Evolutionary conservation across 2,113 vertebrate genomes (phyloP).

Genomic region (Caranx melampygus): DNA sequence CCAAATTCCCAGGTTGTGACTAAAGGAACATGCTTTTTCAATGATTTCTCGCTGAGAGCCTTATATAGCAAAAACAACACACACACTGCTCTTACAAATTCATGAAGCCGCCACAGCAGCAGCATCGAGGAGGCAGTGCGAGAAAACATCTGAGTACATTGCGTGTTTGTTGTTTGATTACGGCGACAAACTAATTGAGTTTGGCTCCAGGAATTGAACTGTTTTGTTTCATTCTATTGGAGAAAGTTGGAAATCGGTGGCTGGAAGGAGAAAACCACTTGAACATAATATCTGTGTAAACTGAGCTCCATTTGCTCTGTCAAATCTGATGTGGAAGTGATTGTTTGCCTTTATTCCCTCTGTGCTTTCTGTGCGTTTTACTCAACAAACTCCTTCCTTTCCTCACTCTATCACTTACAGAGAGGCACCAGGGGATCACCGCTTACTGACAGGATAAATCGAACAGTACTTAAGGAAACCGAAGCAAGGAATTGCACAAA

Average conservation of each 20-base stretch:
- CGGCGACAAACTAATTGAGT: slow-evolving; percentile 11
- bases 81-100: slow-evolving; percentile 17
- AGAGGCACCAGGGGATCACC: slow-evolving; percentile 31
- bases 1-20: slow-evolving; percentile 66
- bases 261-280: slow-evolving; percentile 39
- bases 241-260: slow-evolving; percentile 14
- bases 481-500: slow-evolving; percentile 26
- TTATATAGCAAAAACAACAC: slow-evolving; percentile 65
- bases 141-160: neutral
- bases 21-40: slow-evolving; percentile 50
- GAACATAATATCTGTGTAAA: slow-evolving; percentile 26
- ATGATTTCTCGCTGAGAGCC: slow-evolving; percentile 37
- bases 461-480: slow-evolving; percentile 33
- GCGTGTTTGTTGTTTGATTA: neutral
- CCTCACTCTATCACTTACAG: slow-evolving; percentile 34
- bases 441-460: slow-evolving; percentile 59
- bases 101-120: slow-evolving; percentile 6
- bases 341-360: slow-evolving; percentile 28
- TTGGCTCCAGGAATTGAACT: slow-evolving; percentile 3
- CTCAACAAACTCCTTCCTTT: slow-evolving; percentile 42
- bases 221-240: slow-evolving; percentile 1
- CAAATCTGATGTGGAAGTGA: slow-evolving; percentile 33
- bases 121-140: neutral
- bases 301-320: slow-evolving; percentile 37
- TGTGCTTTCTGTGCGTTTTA: slow-evolving; percentile 36